Base-by-base conservation (phyloP, 2,113 vertebrate species). In the Cygnus buccinator region DNA sequence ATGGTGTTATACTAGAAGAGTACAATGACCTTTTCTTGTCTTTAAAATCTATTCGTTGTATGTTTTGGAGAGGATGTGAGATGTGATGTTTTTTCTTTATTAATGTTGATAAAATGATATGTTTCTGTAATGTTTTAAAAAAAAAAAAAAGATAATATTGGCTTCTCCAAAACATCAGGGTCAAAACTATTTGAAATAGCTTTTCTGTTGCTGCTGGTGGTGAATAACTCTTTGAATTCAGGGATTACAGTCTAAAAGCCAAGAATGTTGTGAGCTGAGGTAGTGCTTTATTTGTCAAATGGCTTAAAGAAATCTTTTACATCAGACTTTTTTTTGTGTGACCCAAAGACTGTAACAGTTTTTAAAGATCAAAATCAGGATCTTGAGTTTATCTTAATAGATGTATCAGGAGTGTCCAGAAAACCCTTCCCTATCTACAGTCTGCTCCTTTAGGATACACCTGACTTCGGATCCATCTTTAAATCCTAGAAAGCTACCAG, bases 341-440 rank as follows among this genome's bases (percentile, higher is more conserved):
- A 80, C 84, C 39, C 67, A 33, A 93, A 84, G 94, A 61, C 20
- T 78, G 10, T 18, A 79, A 44, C 13, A 44, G 10, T 23, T 17
- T 63, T 94, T 84, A 72, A 75, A 84, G 74, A 82, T 75, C 48
- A 94, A 76, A 95, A 84, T 87, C 54, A 66, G n/a, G 61, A 80
- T 80, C 37, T 70, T 70, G 14, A 13, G 6, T 79, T 93, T 76
- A 66, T 91, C 63, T 37, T 93, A 65, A 44, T 79, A 68, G 68
- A 58, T 73, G 75, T 71, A 87, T 9, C 23, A 26, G 44, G 54
- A 41, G 14, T 33, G 5, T 77, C 91, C 13, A 13, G 50, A 54
- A 94, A 72, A 26, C 70, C 12, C 6, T 37, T 35, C 13, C 29
- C 23, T 58, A 70, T 46, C 14, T 48, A n/a, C 10, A n/a, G 6